Evolutionary conservation across 2,888 invertebrate genomes (phyloP).

Genomic region (Acheta domesticus): DNA sequence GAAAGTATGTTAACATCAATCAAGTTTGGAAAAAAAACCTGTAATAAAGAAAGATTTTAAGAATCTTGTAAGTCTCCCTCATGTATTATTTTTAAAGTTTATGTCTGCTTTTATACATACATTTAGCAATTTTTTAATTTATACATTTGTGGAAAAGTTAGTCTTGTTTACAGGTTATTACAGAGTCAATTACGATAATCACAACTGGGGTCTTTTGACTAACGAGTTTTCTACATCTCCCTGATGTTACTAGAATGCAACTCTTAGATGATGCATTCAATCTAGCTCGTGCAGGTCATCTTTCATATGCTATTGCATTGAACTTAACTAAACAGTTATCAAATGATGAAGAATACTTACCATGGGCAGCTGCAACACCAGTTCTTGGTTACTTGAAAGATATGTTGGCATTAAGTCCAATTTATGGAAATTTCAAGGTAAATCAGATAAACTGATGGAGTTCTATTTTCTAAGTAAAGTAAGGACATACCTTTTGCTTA

Average conservation of each 20-base stretch:
- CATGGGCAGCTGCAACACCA: conserved; percentile 61
- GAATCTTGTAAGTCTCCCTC: too few species aligned
- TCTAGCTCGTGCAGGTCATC: conserved; percentile 59
- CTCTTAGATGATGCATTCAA: conserved; percentile 76
- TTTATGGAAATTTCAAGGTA: conserved; percentile 60
- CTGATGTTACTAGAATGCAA: conserved; percentile 74
- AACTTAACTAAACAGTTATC: conserved; percentile 54
- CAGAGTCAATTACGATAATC: conserved; percentile 71
- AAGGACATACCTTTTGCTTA: not conserved
- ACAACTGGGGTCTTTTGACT: conserved; percentile 68
- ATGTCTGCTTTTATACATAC: too few species aligned
- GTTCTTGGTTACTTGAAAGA: conserved; percentile 59
- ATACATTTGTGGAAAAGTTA: not conserved
- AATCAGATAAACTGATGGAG: conserved; percentile 22
- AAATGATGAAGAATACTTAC: conserved; percentile 59
- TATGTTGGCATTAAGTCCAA: conserved; percentile 57
- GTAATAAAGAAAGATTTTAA: too few species aligned
- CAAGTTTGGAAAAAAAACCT: too few species aligned
- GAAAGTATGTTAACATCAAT: too few species aligned
- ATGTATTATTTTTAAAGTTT: too few species aligned
- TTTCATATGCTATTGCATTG: conserved; percentile 63
- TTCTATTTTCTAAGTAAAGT: too few species aligned
- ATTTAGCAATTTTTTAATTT: not conserved
- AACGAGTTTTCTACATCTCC: conserved; percentile 54
- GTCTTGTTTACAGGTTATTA: conserved; percentile 46